phyloP scores from a whole-genome alignment of 2,797 vertebrate genomes.

The Darevskia nairensis region DNA sequence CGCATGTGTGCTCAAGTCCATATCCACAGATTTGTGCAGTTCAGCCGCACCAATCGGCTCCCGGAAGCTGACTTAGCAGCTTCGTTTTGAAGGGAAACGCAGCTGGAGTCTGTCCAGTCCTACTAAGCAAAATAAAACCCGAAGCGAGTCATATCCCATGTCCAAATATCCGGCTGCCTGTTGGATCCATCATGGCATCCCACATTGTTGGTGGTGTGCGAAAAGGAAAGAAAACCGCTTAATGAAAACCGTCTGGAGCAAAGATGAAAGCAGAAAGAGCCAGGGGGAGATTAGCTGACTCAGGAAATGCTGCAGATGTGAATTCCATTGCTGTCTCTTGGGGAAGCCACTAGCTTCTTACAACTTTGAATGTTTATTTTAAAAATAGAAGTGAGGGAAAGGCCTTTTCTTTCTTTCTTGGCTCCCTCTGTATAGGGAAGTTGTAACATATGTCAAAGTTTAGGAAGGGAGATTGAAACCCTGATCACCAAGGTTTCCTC shows the following conservation, averaged over 20 bases:
- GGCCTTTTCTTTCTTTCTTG: slow-evolving; percentile 21
- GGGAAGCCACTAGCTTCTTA: slow-evolving; percentile 42
- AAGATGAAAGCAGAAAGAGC: slow-evolving; percentile 39
- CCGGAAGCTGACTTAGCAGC: slow-evolving; percentile 34
- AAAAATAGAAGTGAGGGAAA: background rate
- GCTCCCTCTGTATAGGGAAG: background rate
- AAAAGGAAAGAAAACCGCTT: slow-evolving; percentile 15
- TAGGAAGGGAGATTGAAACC: background rate
- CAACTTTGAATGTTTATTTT: slow-evolving; percentile 29
- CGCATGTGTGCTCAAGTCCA: too few relatives aligned
- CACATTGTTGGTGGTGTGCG: slow-evolving; percentile 21
- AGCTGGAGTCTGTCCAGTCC: slow-evolving; percentile 45
- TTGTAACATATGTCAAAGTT: background rate
- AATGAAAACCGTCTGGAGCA: slow-evolving; percentile 62
- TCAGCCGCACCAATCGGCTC: background rate
- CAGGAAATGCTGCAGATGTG: slow-evolving; percentile 44
- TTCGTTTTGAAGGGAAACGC: slow-evolving; percentile 14
- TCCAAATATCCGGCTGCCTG: slow-evolving; percentile 38
- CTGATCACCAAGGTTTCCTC: background rate
- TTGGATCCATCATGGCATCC: slow-evolving; percentile 53
- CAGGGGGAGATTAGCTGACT: slow-evolving; percentile 36
- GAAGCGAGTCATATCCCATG: slow-evolving; percentile 30
- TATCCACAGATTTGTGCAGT: background rate
- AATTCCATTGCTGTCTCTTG: slow-evolving; percentile 40
- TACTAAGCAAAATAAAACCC: slow-evolving; percentile 50